Percentiles rank a stretch among this genome's conserved stretches.
Conservation (phyloP, 2,113 vertebrate species). For the Ivindomyrus marchei region DNA sequence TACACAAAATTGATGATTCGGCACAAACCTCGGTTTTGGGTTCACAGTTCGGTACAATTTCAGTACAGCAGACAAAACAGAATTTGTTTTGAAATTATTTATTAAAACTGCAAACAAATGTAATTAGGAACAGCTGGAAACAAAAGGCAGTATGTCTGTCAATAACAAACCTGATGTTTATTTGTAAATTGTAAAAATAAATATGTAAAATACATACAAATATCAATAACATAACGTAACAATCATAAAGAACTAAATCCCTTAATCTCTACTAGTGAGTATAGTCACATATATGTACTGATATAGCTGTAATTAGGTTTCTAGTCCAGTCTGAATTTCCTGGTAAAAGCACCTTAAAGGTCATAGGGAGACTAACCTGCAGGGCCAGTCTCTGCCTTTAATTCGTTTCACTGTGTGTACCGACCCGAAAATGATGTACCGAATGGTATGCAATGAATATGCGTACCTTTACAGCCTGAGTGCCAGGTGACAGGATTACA, state of each 20-base stretch:
- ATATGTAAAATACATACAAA: neutral
- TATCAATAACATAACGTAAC: neutral
- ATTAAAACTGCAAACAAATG: neutral
- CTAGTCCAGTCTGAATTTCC: neutral
- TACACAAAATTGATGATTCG: neutral
- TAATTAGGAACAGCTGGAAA: neutral
- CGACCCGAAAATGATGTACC: neutral
- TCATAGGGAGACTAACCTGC: neutral
- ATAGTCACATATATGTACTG: neutral
- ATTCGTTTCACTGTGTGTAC: neutral
- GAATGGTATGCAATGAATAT: neutral
- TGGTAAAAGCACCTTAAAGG: neutral
- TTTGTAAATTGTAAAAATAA: neutral
- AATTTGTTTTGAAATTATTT: neutral
- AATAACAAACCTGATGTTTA: neutral
- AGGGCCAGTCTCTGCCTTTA: neutral
- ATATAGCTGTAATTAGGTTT: neutral
- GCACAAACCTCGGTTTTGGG: neutral
- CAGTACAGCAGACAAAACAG: neutral
- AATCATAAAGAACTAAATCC: neutral
- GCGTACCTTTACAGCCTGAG: neutral
- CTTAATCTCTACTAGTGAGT: neutral
- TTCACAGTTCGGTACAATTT: neutral
- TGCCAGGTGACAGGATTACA: neutral
- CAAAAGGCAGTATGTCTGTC: neutral